phyloP scores from a whole-genome alignment of 1,140 invertebrate genomes.

The Drosophila mayri region DNA sequence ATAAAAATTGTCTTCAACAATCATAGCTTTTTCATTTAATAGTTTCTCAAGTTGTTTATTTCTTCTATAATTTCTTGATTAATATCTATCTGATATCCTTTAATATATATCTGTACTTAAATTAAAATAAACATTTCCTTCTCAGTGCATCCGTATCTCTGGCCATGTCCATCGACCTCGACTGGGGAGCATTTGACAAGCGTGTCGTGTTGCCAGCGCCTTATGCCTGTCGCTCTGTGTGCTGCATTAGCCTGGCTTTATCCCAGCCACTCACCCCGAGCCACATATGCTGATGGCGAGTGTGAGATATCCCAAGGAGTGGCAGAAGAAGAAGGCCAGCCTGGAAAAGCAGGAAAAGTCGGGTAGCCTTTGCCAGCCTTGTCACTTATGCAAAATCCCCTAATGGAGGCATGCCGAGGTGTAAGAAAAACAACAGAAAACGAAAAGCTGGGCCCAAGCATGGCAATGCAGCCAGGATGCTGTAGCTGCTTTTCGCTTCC shows the following conservation, averaged over 20 bases:
- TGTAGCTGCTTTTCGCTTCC: slow-evolving; percentile 38
- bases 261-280: slow-evolving; percentile 54
- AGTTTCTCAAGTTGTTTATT: too few relatives aligned
- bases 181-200: slow-evolving; percentile 66
- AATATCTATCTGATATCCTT: neutral
- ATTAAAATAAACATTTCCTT: neutral
- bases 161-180: slow-evolving; percentile 45
- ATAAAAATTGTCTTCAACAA: too few relatives aligned
- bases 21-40: too few relatives aligned
- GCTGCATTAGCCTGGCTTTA: slow-evolving; percentile 74
- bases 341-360: slow-evolving; percentile 12
- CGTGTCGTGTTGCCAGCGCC: slow-evolving; percentile 62
- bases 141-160: slow-evolving; percentile 8
- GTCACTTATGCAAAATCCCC: slow-evolving; percentile 81
- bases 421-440: slow-evolving; percentile 62
- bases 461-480: slow-evolving; percentile 53
- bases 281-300: slow-evolving; percentile 36
- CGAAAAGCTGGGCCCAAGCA: slow-evolving; percentile 9
- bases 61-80: neutral
- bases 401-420: slow-evolving; percentile 72
- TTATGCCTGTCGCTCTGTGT: slow-evolving; percentile 54
- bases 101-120: too few relatives aligned
- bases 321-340: neutral
- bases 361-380: slow-evolving; percentile 43
- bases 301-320: neutral